Base-by-base conservation (phyloP, 2,113 vertebrate species). In the Alouatta palliata region DNA sequence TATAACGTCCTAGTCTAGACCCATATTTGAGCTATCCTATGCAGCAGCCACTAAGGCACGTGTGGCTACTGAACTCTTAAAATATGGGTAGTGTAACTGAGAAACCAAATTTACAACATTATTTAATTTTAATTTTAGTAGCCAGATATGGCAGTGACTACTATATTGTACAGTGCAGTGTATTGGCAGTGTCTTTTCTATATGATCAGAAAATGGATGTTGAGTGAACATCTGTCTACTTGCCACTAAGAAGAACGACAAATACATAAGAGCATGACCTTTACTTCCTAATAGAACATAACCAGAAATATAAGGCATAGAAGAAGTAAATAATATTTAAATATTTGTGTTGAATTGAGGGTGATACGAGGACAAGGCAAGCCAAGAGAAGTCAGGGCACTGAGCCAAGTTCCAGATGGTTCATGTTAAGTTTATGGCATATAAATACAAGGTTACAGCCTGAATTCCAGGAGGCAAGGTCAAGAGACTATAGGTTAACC, bases 231-330 rank as follows among this genome's bases (percentile, higher is more conserved):
- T 54, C n/a, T 76, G 75, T 54, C 40, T 70, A 81, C 32, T 91
- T 91, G 54, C 6, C 19, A 88, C 49, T 86, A 79, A 93, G 95
- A 61, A 87, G 77, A 93, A 96, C n/a, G 75, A 90, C 40, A 85
- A 87, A 90, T 84, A 54, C 56, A 88, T 58, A 81, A 77, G 9
- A 58, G 10, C 17, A 70, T 68, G 40, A 3, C n/a, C 58, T 87
- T 96, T 95, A 61, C 30, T 71, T 85, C 76, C 19, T 47, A 95
- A 91, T 43, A 86, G 32, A 58, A 58, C 12, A 52, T 76, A 86
- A 58, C 21, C 91, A 23, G 49, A 43, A 95, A 94, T 61, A 7
- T 93, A 86, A 96, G 40, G 89, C 35, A 90, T 8, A 82, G 19
- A 35, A 17, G 20, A 71, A 77, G 3, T 82, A 95, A 96, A 76